Base-by-base conservation (phyloP, 2,888 invertebrate genomes). In the Phyllotreta cruciferae region DNA sequence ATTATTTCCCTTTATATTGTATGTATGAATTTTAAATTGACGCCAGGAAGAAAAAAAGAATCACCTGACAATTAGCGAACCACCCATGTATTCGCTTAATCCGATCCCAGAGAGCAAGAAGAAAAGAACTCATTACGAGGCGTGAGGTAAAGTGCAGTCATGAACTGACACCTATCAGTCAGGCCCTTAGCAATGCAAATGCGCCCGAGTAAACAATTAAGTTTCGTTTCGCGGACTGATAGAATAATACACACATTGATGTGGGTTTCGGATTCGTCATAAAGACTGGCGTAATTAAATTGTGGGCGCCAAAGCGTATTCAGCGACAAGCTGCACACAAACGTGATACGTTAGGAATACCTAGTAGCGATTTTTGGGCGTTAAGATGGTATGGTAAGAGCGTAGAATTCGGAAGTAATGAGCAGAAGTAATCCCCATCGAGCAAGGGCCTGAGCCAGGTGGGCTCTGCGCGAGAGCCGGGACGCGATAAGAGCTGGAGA, bases 131-230 rank as follows among this genome's bases (percentile, higher is more conserved):
- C 73, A 74, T 75, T 74, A 75, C 72, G 53, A 66, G 70, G 68
- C 73, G 73, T 71, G 71, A 73, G 74, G 74, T 72, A 70, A 65
- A 68, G 70, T 64, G 67, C 70, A 71, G 70, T 73, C 73, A 75
- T 73, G 74, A 70, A 69, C 74, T 75, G 77, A 77, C 77, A 77
- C 74, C 74, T 75, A 77, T 77, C 77, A 76, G 72, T 77, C 77
- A 76, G 76, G 70, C 75, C 74, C 73, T 77, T 77, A 75, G 77
- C 77, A 76, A 77, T 76, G 76, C 76, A 77, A 77, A 77, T 77
- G 73, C 60, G 55, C 65, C 69, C 71, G 55, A 73, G 71, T 72
- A 74, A 75, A 74, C 74, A 75, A 75, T 75, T 75, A 75, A 75
- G 71, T 70, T 66, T 68, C 56, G 63, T 64, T 66, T 45, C 65